Base-by-base conservation (phyloP, 2,888 invertebrate genomes). In the Drosophila atripex region DNA sequence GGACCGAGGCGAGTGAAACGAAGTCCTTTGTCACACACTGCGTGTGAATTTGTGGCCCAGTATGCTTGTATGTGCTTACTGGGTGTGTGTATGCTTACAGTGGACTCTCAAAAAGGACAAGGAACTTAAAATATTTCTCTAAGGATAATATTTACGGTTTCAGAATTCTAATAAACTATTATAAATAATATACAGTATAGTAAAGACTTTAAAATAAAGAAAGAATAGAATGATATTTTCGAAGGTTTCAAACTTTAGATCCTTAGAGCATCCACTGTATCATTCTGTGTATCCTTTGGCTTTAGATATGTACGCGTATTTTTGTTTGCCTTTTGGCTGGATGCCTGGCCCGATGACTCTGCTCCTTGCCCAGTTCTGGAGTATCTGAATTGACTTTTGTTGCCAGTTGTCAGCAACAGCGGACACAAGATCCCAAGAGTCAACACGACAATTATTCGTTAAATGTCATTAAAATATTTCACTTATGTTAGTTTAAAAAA, bases 321-420 rank as follows among this genome's bases (percentile, higher is more conserved):
- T 78, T 76, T 73, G 80, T 78, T 78, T 75, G 76, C 58, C 77
- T 71, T 66, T 75, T 82, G 70, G 76, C 74, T 77, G 53, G 61
- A 47, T 75, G 68, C 75, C 69, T 69, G 55, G 43, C 12, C 64
- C 61, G 18, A 18, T 16, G 69, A 72, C 75, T 65, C 16, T 23
- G 23, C 21, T 59, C 43, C 43, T 39, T 32, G 30, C 11, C 49
- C 51, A 16, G 30, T 16, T 47, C 41, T 39, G 52, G 43, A 68
- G 53, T 73, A 68, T 68, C 53, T 78, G 85, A 76, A 86, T 79
- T 88, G 86, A 89, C 87, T 89, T 86, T 80, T 76, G 79, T 79
- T 88, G 88, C 80, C 88, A 88, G 75, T 78, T 83, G 78, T 66
- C 83, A 73, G 72, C 46, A 59, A 64, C 57, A 47, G 58, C 39